Conservation (phyloP, 2,888 invertebrate species). For the Pollenia labialis region DNA sequence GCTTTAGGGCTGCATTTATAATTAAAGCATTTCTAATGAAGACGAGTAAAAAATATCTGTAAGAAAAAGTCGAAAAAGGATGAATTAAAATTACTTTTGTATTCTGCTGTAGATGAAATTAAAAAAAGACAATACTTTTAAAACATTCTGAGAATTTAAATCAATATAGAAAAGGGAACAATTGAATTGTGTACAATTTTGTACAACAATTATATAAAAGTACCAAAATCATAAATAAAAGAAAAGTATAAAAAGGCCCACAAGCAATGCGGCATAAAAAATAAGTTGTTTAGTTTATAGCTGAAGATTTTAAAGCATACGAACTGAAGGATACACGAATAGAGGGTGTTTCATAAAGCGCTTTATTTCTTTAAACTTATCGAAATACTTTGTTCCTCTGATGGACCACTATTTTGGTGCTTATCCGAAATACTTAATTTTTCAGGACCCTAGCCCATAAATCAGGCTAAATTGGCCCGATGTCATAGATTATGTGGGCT, state of each 20-base stretch:
- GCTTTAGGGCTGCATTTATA: conserved; percentile 8
- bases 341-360: no score
- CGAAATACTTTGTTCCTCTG: no score
- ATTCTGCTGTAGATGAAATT: not conserved
- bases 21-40: conserved; percentile 33
- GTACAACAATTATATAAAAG: no score
- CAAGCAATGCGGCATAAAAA: conserved; percentile 69
- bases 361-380: no score
- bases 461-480: no score
- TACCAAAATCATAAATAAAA: not conserved
- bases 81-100: conserved; percentile 7
- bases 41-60: conserved; percentile 32
- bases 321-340: not conserved
- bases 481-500: no score
- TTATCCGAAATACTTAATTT: no score
- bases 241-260: conserved; percentile 51
- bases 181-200: not conserved
- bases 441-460: no score
- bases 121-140: not conserved
- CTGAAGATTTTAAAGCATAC: not conserved
- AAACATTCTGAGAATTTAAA: conserved; percentile 27
- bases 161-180: conserved; percentile 18
- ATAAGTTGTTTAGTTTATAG: conserved; percentile 54
- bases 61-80: conserved; percentile 35
- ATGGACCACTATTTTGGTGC: no score